phyloP scores from a whole-genome alignment of 2,888 invertebrate genomes.

The Augiades crinisus region DNA sequence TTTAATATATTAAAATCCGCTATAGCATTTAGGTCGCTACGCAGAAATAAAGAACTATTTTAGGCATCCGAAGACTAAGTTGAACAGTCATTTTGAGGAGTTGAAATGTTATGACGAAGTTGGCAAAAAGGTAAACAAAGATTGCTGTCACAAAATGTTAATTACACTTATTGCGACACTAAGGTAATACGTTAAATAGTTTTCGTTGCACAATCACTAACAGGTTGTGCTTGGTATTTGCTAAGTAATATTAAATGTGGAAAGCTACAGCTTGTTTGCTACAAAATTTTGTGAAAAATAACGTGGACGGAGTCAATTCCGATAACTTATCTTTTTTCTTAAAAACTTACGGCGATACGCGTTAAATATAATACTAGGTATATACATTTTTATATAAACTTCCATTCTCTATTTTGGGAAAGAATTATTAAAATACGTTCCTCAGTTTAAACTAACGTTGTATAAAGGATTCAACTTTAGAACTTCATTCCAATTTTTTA shows the following conservation, averaged over 20 bases:
- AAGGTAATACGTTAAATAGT: conserved; percentile 1
- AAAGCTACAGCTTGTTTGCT: not conserved
- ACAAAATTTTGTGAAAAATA: not conserved
- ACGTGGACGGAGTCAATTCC: not conserved
- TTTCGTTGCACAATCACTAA: not conserved
- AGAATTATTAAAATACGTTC: too few relatives aligned
- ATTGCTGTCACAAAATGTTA: not conserved
- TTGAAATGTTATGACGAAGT: conserved; percentile 53
- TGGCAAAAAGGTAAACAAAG: conserved; percentile 51
- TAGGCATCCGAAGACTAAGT: conserved; percentile 50
- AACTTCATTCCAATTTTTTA: too few relatives aligned
- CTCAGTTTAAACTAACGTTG: too few relatives aligned
- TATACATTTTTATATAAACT: too few relatives aligned
- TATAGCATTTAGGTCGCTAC: conserved; percentile 67
- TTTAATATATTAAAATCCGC: not conserved
- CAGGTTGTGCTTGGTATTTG: not conserved
- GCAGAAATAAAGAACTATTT: conserved; percentile 59
- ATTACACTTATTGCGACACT: conserved; percentile 2
- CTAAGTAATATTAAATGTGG: not conserved
- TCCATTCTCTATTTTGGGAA: too few relatives aligned
- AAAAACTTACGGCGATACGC: too few relatives aligned
- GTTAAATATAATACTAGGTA: too few relatives aligned
- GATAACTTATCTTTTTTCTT: too few relatives aligned
- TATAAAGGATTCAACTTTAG: too few relatives aligned
- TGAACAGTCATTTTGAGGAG: conserved; percentile 70